Evolutionary conservation across 2,888 invertebrate species (phyloP), one percentile per base, ranked within the genome.

Genomic region (Lithophane leautieri): DNA sequence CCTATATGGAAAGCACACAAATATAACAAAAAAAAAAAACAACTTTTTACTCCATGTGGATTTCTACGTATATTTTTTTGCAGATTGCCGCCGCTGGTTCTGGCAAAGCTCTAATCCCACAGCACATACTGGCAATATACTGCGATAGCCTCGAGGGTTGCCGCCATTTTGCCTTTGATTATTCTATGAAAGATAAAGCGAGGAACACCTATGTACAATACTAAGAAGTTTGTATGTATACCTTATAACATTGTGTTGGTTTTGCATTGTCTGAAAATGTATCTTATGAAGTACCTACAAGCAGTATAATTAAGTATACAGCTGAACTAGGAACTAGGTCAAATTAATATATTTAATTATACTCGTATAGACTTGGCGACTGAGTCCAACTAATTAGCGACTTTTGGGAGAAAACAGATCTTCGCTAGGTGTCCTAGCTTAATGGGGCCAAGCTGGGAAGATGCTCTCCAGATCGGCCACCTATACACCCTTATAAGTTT

Each of bases 131-230:
- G 50, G 47, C 19, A 70, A 40, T 62, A 25, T 72, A 34, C 54
- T 56, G 58, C 8, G 22, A 42, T 62, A 58, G 76, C 56, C 70
- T 52, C n/a, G 16, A 70, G 67, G 67, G 25, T 9, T n/a, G 42
- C n/a, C 14, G 54, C 56, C 56, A 61, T 76, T 76, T 44, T 22
- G n/a, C 19, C 62, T 69, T 76, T 66, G 78, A 74, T 77, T 73
- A 63, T 68, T 28, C 56, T 44, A 40, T 50, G 28, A 42, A 62
- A 47, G 44, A 50, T 61, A 52, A 58, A 73, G 47, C 22, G 34
- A 34, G 44, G 16, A 6, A 61, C 11, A 60, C 58, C 16, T 58
- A 28, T 56, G 28, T 58, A 14, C 14, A 56, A 14, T 56, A 54
- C 11, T n/a, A 58, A 25, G 25, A 28, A 58, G 56, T 28, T 28